Evolutionary conservation across 2,888 invertebrate genomes (phyloP).

Genomic region (Dolichopus griseipennis): DNA sequence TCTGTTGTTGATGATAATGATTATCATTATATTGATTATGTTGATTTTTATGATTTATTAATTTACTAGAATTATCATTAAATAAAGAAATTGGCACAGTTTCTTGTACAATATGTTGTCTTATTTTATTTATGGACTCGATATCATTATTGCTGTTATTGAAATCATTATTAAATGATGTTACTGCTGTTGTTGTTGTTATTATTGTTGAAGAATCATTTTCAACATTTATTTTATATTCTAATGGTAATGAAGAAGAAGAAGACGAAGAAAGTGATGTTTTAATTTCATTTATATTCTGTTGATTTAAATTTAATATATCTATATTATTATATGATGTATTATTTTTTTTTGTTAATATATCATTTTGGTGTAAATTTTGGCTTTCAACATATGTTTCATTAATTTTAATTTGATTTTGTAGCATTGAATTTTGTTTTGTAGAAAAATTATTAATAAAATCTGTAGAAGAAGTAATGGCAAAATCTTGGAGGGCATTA

Average conservation of each 20-base stretch:
- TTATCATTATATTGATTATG: neutral
- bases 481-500: constrained; percentile 1
- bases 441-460: constrained; percentile 2
- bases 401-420: neutral
- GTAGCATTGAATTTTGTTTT: neutral
- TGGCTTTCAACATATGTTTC: neutral
- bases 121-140: neutral
- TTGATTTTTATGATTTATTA: constrained; percentile 11
- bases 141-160: neutral
- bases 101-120: constrained; percentile 13
- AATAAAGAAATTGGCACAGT: constrained; percentile 14
- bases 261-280: neutral
- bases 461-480: constrained; percentile 1
- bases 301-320: neutral
- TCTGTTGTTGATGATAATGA: neutral
- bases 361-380: neutral
- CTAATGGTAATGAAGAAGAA: neutral
- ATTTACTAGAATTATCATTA: constrained; percentile 4
- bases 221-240: neutral
- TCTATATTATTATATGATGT: neutral
- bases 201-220: neutral
- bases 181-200: too few relatives aligned
- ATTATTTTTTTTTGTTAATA: neutral
- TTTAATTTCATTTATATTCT: neutral
- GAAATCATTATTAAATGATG: too few relatives aligned